phyloP scores from a whole-genome alignment of 2,113 vertebrate genomes.

The Trichechus manatus region DNA sequence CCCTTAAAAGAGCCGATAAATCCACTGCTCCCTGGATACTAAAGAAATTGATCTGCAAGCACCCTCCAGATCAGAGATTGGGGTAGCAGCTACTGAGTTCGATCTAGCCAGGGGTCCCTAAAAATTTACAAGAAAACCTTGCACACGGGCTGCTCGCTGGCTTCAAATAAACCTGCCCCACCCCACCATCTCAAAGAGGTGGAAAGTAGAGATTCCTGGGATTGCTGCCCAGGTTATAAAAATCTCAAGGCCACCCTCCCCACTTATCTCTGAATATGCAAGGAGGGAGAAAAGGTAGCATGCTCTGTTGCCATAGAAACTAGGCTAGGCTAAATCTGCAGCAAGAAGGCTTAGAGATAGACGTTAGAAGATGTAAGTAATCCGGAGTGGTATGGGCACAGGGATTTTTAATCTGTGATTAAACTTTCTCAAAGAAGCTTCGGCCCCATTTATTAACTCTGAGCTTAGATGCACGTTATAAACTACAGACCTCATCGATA shows the following conservation, averaged over 20 bases:
- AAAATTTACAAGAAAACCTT: neutral
- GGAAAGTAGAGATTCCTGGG: neutral
- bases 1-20: neutral
- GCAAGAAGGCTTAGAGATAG: constrained; percentile 66
- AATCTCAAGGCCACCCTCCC: neutral
- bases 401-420: constrained; percentile 24
- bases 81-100: neutral
- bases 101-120: neutral
- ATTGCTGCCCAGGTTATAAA: neutral
- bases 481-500: constrained; percentile 51
- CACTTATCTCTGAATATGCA: neutral
- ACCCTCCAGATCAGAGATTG: neutral
- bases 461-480: neutral
- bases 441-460: neutral
- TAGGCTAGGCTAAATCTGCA: neutral
- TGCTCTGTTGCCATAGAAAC: constrained; percentile 62
- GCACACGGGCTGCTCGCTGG: neutral
- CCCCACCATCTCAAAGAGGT: neutral
- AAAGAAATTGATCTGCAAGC: neutral
- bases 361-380: neutral
- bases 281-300: neutral
- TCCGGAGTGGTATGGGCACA: neutral
- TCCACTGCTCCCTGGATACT: neutral
- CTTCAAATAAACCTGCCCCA: neutral
- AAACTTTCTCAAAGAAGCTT: constrained; percentile 22